Evolutionary conservation across 2,888 invertebrate genomes (phyloP), one percentile per base, ranked within the genome.

Genomic region (Acanthosepion pharaonis): DNA sequence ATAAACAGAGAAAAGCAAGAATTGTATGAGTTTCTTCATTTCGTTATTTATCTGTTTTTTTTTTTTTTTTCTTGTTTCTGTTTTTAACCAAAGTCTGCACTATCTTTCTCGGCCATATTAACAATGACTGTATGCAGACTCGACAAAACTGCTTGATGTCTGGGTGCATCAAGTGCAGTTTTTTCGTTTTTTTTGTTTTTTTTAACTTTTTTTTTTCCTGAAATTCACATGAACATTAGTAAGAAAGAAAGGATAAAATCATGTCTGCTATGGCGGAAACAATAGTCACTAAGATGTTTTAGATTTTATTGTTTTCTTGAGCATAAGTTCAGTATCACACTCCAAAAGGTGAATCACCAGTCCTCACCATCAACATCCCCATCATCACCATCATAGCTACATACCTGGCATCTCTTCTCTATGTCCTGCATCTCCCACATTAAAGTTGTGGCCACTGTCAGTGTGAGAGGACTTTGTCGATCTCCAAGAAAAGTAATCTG

Each of bases 371-470:
- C 78, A 78, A 78, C 15, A 78, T n/a, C n/a, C 78, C n/a, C 78
- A 78, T 78, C 78, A 78, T 15, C 78, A 78, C n/a, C n/a, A 78
- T 78, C 78, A 78, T 78, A n/a, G 78, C 78, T 78, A 78, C 78
- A 78, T 78, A 78, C 78, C 78, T 78, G 78, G 78, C n/a, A 78
- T 78, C 78, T 78, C 78, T 78, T 78, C 78, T 78, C 78, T 78
- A 78, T 78, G 78, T n/a, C 78, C 78, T n/a, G 78, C n/a, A 18
- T 78, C 78, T 78, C 78, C 78, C n/a, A 78, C 78, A 78, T 78
- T 78, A 33, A 78, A 78, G n/a, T 78, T 78, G 78, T 78, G 78
- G 78, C 78, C n/a, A n/a, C n/a, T 78, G 78, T 78, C 78, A n/a
- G 78, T 15, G 33, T 78, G 78, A 33, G 78, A 78, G 78, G 78